Percentiles rank a stretch among this genome's conserved stretches.
phyloP scores from a whole-genome alignment of 1,140 invertebrate genomes.

The Drosophila novamexicana region DNA sequence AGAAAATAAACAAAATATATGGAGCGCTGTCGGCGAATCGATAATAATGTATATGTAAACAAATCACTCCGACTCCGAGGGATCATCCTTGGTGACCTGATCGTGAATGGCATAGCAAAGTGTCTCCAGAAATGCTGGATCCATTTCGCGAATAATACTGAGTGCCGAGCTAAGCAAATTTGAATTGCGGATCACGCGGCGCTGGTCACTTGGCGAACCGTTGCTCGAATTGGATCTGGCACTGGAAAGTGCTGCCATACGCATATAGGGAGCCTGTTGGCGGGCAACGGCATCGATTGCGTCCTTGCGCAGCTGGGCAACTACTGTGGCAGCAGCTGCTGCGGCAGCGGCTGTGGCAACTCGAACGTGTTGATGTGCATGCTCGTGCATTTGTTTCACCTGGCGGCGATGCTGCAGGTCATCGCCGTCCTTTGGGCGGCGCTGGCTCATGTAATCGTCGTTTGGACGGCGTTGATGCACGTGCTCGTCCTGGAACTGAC shows the following conservation, averaged over 20 bases:
- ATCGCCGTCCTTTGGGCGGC: background rate
- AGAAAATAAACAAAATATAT: background rate
- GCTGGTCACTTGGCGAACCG: background rate
- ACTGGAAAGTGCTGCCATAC: background rate
- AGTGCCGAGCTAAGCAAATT: constrained; percentile 18
- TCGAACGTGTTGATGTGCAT: background rate
- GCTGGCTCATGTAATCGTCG: background rate
- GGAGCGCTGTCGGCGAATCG: too few relatives aligned
- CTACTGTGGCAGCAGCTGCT: background rate
- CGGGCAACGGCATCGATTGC: constrained; percentile 1
- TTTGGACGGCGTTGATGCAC: background rate
- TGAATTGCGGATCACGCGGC: constrained; percentile 5
- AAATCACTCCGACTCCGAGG: background rate
- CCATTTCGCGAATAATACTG: constrained; percentile 28
- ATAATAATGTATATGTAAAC: background rate
- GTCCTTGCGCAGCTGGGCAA: constrained; percentile 6
- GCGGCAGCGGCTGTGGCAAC: background rate
- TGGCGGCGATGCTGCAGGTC: background rate
- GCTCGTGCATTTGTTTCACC: background rate
- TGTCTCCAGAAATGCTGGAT: constrained; percentile 12
- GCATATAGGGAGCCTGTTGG: constrained; percentile 5
- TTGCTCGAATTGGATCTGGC: background rate
- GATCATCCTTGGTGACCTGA: background rate
- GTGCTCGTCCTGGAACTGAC: background rate
- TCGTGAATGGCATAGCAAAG: constrained; percentile 33